Conservation (phyloP, 2,113 vertebrate species). For the Bungarus multicinctus region DNA sequence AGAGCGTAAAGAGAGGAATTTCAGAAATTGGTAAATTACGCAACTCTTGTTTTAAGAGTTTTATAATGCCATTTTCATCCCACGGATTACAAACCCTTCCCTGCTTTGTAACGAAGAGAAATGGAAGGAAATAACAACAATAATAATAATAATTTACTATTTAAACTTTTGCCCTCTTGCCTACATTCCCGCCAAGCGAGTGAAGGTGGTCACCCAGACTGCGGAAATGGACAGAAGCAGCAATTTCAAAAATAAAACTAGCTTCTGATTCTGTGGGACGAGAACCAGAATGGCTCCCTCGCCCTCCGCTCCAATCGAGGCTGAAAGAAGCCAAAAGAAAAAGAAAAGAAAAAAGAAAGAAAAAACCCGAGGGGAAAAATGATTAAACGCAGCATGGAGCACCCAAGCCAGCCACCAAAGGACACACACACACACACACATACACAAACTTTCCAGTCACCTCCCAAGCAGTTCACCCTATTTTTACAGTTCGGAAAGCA, state of each 20-base stretch:
- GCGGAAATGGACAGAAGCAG: not conserved
- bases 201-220: not conserved
- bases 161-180: not conserved
- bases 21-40: not conserved
- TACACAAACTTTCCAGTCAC: not conserved
- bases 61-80: not conserved
- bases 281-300: not conserved
- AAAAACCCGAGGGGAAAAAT: not conserved
- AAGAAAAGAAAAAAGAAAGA: too few relatives aligned
- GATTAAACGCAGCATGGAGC: not conserved
- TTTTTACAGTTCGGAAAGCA: not conserved
- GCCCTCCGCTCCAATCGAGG: not conserved
- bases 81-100: not conserved
- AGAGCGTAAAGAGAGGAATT: not conserved
- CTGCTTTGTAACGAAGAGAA: not conserved
- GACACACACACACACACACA: not conserved
- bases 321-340: not conserved
- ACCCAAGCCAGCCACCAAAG: constrained; percentile 21
- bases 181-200: not conserved
- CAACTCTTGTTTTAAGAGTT: not conserved
- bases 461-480: constrained; percentile 28
- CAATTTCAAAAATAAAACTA: not conserved
- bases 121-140: not conserved
- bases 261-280: not conserved
- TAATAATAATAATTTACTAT: not conserved